Percentiles rank a stretch among this genome's conserved stretches.
phyloP scores from a whole-genome alignment of 2,888 invertebrate genomes.

The Papilio gigon region DNA sequence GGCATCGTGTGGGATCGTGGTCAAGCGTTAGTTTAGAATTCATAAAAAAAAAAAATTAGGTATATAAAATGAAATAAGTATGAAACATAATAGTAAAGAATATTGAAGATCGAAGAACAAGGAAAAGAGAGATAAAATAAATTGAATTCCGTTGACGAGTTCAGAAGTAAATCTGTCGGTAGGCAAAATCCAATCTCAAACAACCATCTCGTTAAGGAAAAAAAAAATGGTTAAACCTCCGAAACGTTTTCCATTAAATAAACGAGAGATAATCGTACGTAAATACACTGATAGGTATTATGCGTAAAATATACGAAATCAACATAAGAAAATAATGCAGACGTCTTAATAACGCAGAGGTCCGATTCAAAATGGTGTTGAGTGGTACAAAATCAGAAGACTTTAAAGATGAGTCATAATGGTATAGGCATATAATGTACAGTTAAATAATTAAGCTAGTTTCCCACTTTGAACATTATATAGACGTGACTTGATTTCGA shows the following conservation, averaged over 20 bases:
- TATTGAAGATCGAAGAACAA: constrained; percentile 15
- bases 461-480: too few relatives aligned
- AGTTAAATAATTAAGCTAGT: too few relatives aligned
- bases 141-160: constrained; percentile 19
- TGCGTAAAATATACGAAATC: constrained; percentile 4
- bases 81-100: background rate
- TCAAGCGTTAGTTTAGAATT: too few relatives aligned
- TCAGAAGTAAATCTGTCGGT: constrained; percentile 18
- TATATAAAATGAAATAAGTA: background rate
- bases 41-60: background rate
- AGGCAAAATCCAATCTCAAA: constrained; percentile 19
- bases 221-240: constrained; percentile 12
- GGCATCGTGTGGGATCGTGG: too few relatives aligned
- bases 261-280: constrained; percentile 20
- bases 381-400: background rate
- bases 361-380: background rate
- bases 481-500: too few relatives aligned
- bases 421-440: too few relatives aligned
- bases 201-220: constrained; percentile 24
- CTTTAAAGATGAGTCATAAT: too few relatives aligned
- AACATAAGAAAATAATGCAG: background rate
- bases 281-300: constrained; percentile 16
- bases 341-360: background rate
- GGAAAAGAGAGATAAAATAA: constrained; percentile 15
- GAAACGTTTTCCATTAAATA: constrained; percentile 16